phyloP scores from a whole-genome alignment of 2,888 invertebrate species.

The Pandemis cinnamomeana region DNA sequence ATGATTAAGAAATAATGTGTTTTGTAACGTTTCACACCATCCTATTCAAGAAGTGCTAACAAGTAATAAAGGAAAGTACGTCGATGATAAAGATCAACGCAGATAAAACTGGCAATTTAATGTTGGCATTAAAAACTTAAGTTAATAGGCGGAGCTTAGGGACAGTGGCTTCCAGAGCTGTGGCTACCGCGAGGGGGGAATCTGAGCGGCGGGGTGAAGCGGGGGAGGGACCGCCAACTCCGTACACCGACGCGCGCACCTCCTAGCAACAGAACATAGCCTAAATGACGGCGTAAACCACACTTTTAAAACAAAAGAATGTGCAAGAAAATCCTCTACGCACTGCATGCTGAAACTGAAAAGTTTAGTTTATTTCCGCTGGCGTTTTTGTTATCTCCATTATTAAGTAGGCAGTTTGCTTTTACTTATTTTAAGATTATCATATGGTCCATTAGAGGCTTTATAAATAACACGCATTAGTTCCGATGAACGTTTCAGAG shows the following conservation, averaged over 20 bases:
- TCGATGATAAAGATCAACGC: background rate
- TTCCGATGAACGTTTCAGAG: constrained; percentile 41
- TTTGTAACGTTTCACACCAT: background rate
- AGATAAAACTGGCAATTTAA: constrained; percentile 9
- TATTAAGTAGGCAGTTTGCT: background rate
- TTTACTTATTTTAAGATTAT: background rate
- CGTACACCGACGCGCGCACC: constrained; percentile 64
- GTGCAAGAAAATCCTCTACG: background rate
- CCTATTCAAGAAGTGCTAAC: constrained; percentile 2
- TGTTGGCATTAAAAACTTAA: constrained; percentile 41
- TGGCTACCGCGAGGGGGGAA: constrained; percentile 61
- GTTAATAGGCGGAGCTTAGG: constrained; percentile 44
- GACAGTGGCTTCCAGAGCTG: constrained; percentile 53
- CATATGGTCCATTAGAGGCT: constrained; percentile 1
- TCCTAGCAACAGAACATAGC: constrained; percentile 15
- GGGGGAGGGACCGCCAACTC: constrained; percentile 52
- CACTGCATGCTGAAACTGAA: background rate
- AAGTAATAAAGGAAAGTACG: background rate
- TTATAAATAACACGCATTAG: constrained; percentile 12
- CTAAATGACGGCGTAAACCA: constrained; percentile 10
- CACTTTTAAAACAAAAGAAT: constrained; percentile 16
- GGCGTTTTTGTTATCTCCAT: background rate
- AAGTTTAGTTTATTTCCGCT: constrained; percentile 4
- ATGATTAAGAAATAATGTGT: background rate
- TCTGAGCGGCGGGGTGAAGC: constrained; percentile 48